phyloP scores from a whole-genome alignment of 2,797 vertebrate species.

The Harpagifer antarcticus region DNA sequence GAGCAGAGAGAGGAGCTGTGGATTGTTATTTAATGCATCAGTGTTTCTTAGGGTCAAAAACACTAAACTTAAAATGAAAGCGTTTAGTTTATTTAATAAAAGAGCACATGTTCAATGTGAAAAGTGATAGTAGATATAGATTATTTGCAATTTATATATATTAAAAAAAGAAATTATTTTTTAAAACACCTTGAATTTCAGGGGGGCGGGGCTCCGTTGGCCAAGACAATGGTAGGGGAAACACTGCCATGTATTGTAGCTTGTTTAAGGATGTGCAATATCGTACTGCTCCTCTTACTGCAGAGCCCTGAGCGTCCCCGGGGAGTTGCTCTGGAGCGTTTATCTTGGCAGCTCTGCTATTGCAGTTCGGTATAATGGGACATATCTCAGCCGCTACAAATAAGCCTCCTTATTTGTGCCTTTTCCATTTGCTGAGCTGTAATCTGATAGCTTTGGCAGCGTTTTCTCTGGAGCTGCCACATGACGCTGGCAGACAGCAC shows the following conservation, averaged over 20 bases:
- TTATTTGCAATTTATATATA: no score
- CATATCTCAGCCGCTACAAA: slow-evolving; percentile 38
- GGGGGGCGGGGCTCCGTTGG: no score
- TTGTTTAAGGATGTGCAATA: not conserved
- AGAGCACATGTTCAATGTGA: no score
- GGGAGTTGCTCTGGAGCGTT: slow-evolving; percentile 8
- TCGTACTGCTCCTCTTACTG: not conserved
- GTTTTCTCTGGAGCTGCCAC: slow-evolving; percentile 50
- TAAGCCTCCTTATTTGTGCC: slow-evolving; percentile 50
- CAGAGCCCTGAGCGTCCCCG: not conserved
- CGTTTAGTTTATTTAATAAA: no score
- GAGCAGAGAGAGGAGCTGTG: no score
- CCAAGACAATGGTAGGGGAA: no score
- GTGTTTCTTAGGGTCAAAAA: no score
- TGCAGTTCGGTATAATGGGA: slow-evolving; percentile 47
- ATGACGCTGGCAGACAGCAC: slow-evolving; percentile 28
- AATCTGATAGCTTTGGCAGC: slow-evolving; percentile 50
- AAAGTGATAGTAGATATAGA: no score
- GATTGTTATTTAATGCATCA: no score
- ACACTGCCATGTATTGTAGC: not conserved
- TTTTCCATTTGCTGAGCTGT: slow-evolving; percentile 51
- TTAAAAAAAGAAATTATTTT: no score
- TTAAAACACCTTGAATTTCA: no score
- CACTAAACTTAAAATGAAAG: no score
- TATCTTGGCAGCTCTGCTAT: slow-evolving; percentile 24